Percentiles rank a stretch among this genome's conserved stretches.
These are phyloP conservation scores for Apamea crenata DNA, from an alignment of 2,888 invertebrate genomes.

Conservation along the genomic window DNA sequence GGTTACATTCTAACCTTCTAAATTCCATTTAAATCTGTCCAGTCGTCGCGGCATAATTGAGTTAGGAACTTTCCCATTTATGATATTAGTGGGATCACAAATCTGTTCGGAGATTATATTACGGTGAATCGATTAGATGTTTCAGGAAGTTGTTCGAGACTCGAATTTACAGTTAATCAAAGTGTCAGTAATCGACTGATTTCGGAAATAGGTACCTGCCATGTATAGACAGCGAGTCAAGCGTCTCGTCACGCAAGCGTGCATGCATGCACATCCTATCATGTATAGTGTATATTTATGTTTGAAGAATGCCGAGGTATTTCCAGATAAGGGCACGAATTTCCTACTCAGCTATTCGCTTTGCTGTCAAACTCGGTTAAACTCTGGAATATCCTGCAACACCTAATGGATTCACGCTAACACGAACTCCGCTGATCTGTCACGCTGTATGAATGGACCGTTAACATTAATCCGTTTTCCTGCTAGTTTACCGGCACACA, in stretches of 20 bases:
- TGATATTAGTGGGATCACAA: constrained; percentile 46
- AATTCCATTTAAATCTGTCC: constrained; percentile 32
- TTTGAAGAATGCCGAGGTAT: constrained; percentile 13
- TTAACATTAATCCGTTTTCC: constrained; percentile 36
- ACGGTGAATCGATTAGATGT: constrained; percentile 52
- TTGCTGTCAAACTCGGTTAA: constrained; percentile 25
- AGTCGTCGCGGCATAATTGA: constrained; percentile 22
- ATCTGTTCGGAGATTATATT: constrained; percentile 55
- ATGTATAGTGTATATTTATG: neutral
- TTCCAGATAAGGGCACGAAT: constrained; percentile 3
- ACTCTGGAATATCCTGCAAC: constrained; percentile 12
- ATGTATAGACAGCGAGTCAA: constrained; percentile 37
- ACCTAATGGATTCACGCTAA: constrained; percentile 36
- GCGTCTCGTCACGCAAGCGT: constrained; percentile 22
- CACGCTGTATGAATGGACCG: constrained; percentile 36
- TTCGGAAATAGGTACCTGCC: constrained; percentile 16
- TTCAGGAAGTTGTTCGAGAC: constrained; percentile 39
- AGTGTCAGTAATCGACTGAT: constrained; percentile 25
- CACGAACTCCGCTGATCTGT: constrained; percentile 27
- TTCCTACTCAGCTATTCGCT: neutral
- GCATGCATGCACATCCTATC: constrained; percentile 23
- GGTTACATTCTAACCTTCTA: constrained; percentile 7
- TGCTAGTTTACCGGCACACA: constrained; percentile 38
- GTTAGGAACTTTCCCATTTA: constrained; percentile 52
- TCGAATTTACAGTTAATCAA: constrained; percentile 37